These are phyloP conservation scores for Terebella lapidaria DNA, from an alignment of 2,888 invertebrate species.

Conservation along the genomic window DNA sequence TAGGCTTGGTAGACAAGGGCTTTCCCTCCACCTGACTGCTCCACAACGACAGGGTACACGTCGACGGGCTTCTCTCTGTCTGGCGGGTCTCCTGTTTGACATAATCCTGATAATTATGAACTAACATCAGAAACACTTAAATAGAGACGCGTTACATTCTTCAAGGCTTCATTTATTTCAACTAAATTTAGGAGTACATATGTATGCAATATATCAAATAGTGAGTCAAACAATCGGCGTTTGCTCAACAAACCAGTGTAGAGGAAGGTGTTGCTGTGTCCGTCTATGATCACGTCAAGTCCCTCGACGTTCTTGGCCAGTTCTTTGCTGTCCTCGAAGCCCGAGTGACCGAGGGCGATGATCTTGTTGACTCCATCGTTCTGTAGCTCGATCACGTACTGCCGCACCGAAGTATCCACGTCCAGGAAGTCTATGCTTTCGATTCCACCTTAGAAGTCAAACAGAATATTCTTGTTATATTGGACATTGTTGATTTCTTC, in stretches of 20 bases:
- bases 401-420: background rate
- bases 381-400: background rate
- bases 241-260: too few species aligned
- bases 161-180: too few species aligned
- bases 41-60: slow-evolving; percentile 62
- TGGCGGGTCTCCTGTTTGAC: background rate
- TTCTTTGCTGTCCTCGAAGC: slow-evolving; percentile 68
- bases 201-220: too few species aligned
- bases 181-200: too few species aligned
- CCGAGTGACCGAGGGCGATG: slow-evolving; percentile 81
- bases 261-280: slow-evolving; percentile 3
- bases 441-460: too few species aligned
- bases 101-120: too few species aligned
- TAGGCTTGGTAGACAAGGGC: slow-evolving; percentile 77
- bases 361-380: slow-evolving; percentile 67
- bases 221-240: too few species aligned
- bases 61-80: background rate
- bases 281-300: slow-evolving; percentile 5
- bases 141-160: too few species aligned
- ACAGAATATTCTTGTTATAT: too few species aligned
- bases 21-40: slow-evolving; percentile 54
- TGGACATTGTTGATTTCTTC: too few species aligned
- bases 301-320: slow-evolving; percentile 62
- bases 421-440: background rate
- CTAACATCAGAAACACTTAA: too few species aligned